Evolutionary conservation across 64 coral and sea anemone species (phyloP), one percentile per base, ranked within the genome.

Genomic region (Exaiptasia diaphana): DNA sequence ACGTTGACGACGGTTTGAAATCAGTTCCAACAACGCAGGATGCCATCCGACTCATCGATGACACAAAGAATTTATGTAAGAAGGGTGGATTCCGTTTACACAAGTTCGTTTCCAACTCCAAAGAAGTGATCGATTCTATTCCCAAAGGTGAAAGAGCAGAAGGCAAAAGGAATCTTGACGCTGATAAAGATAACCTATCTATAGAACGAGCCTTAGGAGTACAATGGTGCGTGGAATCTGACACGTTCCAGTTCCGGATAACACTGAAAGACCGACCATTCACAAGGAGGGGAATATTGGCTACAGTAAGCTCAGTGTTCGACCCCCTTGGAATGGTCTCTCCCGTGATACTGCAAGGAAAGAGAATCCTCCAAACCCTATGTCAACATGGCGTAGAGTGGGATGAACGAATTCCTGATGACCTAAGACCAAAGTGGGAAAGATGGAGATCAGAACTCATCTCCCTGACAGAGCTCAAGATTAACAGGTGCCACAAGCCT

Each of bases 371-470:
- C 24, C 62, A 67, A 29, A 15, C 27, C 28, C 27, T 67, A 29
- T 67, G 62, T 2, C 62, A 38, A 26, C 27, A 67, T 21, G 27
- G 33, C 3, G 17, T 67, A 12, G 62, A 67, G 14, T 67, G 62
- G 62, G 62, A 67, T 38, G 62, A 67, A 30, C 17, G 1, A 15
- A 26, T 28, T 21, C 62, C 62, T 14, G 62, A 67, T 38, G 62
- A 67, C 28, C 23, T 67, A 17, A 67, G 35, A 67, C 28, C 62
- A 21, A 67, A 34, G 62, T 67, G 62, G 62, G 28, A 67, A 67
- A 67, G 27, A 26, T 67, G 62, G 62, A 30, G 62, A 67, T 14
- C 62, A 67, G 62, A 67, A 15, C 62, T 67, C 22, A 12, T 21
- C 27, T 15, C 24, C 62, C 62, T 67, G 15, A 15, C 27, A 15